Conservation (phyloP, 2,797 vertebrate species). For the Rhyacichthys aspro region DNA sequence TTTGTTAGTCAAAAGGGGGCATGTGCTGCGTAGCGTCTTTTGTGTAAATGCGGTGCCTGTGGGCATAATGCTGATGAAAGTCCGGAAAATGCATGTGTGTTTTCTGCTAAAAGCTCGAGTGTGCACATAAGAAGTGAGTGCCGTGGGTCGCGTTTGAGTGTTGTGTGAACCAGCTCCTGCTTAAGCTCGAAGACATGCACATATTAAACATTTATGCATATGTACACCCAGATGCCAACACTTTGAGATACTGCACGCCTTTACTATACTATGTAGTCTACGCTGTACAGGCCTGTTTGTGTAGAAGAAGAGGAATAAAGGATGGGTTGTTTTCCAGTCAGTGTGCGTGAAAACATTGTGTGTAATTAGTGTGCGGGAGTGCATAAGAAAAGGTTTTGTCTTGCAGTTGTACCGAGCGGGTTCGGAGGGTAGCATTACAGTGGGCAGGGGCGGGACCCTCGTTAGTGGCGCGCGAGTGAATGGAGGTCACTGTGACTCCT, state of each 20-base stretch:
- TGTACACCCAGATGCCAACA: conserved; percentile 15
- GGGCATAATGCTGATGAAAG: conserved; percentile 3
- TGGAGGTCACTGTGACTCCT: conserved; percentile 69
- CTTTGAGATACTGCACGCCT: conserved; percentile 38
- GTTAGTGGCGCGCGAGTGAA: conserved; percentile 58
- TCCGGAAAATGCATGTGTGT: neutral
- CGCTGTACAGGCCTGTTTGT: conserved; percentile 16
- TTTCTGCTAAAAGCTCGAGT: conserved; percentile 23
- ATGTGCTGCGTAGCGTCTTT: conserved; percentile 17
- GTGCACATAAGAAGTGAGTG: neutral
- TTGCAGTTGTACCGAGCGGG: conserved; percentile 23
- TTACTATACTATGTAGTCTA: too few relatives aligned
- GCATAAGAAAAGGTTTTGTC: conserved; percentile 48
- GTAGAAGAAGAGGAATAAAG: conserved; percentile 40
- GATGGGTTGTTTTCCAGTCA: conserved; percentile 45
- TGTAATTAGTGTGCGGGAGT: conserved; percentile 39
- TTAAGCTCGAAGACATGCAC: conserved; percentile 17
- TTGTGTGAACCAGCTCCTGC: conserved; percentile 17
- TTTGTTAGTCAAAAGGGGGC: conserved; percentile 28
- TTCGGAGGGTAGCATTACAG: conserved; percentile 57
- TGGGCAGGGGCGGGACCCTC: conserved; percentile 32
- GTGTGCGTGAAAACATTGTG: conserved; percentile 44
- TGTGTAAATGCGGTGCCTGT: conserved; percentile 16
- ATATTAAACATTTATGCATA: conserved; percentile 57
- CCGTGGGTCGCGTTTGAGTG: conserved; percentile 6